phyloP scores from a whole-genome alignment of 2,113 vertebrate genomes.

The Labeo catla region DNA sequence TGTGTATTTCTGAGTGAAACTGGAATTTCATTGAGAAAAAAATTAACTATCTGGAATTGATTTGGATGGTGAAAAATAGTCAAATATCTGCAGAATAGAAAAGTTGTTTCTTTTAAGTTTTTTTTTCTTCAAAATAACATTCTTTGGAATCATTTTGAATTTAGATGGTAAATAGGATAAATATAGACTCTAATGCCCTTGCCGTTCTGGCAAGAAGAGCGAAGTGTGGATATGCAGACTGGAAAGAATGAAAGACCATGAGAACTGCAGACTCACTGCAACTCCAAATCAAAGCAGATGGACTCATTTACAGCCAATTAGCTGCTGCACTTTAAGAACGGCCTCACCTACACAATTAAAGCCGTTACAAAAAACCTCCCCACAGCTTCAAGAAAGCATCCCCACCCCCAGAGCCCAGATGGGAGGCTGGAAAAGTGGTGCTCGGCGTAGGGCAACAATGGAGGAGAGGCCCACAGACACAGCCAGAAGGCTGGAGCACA shows the following conservation, averaged over 20 bases:
- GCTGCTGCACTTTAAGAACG: conserved; percentile 67
- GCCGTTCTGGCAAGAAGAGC: neutral
- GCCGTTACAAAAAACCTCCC: conserved; percentile 65
- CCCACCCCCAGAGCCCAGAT: conserved; percentile 54
- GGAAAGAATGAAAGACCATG: conserved; percentile 39
- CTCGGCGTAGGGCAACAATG: conserved; percentile 1
- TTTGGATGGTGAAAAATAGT: neutral
- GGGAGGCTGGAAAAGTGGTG: conserved; percentile 36
- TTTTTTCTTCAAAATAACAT: too few relatives aligned
- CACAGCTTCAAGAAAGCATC: conserved; percentile 47
- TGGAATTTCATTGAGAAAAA: too few relatives aligned
- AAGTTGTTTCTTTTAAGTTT: too few relatives aligned
- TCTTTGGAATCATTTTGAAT: too few relatives aligned
- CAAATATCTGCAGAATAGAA: too few relatives aligned
- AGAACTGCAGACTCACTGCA: conserved; percentile 58
- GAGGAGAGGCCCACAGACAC: neutral
- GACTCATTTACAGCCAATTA: conserved; percentile 79
- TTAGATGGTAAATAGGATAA: neutral
- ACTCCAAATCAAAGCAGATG: conserved; percentile 77
- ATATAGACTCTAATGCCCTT: neutral
- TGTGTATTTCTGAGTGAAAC: too few relatives aligned
- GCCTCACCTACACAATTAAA: conserved; percentile 69
- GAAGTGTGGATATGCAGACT: neutral
- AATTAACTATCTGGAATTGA: neutral
- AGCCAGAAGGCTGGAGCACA: conserved; percentile 2